Conservation (phyloP, 2,797 vertebrate species). For the Glyptemys insculpta region DNA sequence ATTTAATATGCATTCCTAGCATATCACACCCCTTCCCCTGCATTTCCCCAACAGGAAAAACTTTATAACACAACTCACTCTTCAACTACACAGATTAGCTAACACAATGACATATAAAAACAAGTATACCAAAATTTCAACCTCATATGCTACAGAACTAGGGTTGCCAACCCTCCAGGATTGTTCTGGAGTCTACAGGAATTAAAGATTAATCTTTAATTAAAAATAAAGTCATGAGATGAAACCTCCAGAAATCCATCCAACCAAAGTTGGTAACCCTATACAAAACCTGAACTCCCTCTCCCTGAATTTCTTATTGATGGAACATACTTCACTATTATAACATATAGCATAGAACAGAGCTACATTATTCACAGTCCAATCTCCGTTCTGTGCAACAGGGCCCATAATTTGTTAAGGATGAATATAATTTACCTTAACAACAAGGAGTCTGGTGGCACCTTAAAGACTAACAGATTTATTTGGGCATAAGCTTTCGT, state of each 20-base stretch:
- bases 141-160: not conserved
- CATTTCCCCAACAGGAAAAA: not conserved
- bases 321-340: rapidly evolving
- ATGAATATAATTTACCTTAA: rapidly evolving
- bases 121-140: rapidly evolving
- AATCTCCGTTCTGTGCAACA: not conserved
- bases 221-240: too few relatives aligned
- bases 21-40: not conserved
- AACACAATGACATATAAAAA: not conserved
- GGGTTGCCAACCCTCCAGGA: too few relatives aligned
- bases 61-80: not conserved
- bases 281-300: rapidly evolving
- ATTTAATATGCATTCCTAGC: not conserved
- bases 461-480: too few relatives aligned
- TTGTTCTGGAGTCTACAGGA: too few relatives aligned
- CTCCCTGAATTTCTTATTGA: rapidly evolving
- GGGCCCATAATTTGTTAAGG: rapidly evolving
- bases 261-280: too few relatives aligned
- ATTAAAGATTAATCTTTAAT: too few relatives aligned
- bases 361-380: not conserved
- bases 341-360: not conserved
- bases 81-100: rapidly evolving
- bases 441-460: too few relatives aligned
- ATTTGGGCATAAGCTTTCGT: too few relatives aligned
- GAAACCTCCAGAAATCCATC: too few relatives aligned